These are phyloP conservation scores for Gandaritis pyraliata DNA, from an alignment of 2,888 invertebrate species.

Conservation along the genomic window DNA sequence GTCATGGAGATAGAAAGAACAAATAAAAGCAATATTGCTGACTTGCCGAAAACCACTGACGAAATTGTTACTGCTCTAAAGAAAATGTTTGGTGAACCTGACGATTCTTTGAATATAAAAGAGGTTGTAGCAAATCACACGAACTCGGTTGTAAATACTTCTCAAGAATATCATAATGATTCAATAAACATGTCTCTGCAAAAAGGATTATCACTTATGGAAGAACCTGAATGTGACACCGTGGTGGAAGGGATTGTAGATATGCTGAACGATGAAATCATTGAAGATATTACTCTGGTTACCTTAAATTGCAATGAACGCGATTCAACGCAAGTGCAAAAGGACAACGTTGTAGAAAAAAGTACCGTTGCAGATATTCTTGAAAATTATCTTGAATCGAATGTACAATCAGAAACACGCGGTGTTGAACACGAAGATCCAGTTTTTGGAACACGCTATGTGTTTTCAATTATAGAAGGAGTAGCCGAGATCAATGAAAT, in stretches of 20 bases:
- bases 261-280: constrained; percentile 26
- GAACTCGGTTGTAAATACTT: background rate
- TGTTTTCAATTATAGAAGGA: constrained; percentile 53
- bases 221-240: constrained; percentile 13
- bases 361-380: background rate
- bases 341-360: background rate
- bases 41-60: constrained; percentile 10
- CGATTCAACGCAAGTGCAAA: constrained; percentile 3
- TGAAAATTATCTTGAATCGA: constrained; percentile 21
- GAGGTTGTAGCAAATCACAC: background rate
- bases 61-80: constrained; percentile 22
- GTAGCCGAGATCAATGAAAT: constrained; percentile 20
- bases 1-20: background rate
- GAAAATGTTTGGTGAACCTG: constrained; percentile 23
- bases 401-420: constrained; percentile 43
- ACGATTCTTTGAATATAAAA: constrained; percentile 1
- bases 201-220: constrained; percentile 17
- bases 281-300: constrained; percentile 13
- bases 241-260: constrained; percentile 29
- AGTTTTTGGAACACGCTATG: constrained; percentile 57
- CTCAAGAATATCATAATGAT: constrained; percentile 1
- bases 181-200: constrained; percentile 18
- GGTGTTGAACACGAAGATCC: constrained; percentile 62
- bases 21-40: background rate
- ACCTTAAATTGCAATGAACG: constrained; percentile 3